These are phyloP conservation scores for Hydrolagus affinis DNA, from an alignment of 2,113 vertebrate species.

Conservation along the genomic window DNA sequence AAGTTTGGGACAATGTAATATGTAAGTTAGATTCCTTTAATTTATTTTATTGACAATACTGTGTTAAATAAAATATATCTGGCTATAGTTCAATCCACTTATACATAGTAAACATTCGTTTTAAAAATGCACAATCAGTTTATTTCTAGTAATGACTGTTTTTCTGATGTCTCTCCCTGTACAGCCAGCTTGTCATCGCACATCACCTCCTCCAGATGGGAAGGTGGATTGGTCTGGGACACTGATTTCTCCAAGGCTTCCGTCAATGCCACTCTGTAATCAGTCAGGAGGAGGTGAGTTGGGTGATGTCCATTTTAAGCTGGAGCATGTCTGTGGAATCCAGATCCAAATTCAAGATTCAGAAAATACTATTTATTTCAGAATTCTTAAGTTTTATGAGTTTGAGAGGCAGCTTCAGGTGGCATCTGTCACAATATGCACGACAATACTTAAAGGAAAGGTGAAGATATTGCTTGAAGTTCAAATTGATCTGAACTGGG, in stretches of 20 bases:
- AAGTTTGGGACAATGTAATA: neutral
- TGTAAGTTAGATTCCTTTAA: conserved; percentile 23
- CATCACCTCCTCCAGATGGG: neutral
- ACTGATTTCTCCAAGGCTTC: neutral
- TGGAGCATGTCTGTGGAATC: neutral
- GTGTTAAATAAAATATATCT: no score
- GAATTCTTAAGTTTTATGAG: neutral
- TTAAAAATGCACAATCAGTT: neutral
- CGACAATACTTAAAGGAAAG: neutral
- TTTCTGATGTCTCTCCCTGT: neutral
- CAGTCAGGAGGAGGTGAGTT: neutral
- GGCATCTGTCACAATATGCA: neutral
- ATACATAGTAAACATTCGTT: neutral
- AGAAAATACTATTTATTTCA: neutral
- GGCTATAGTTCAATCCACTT: neutral
- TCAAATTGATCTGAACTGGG: neutral
- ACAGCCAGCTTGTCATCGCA: neutral
- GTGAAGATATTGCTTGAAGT: neutral
- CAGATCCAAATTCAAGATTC: neutral
- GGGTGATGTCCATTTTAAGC: neutral
- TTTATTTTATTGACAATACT: neutral
- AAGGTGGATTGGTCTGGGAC: neutral
- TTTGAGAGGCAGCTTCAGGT: neutral
- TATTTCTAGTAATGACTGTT: neutral
- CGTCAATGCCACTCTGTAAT: neutral